Percentiles rank a stretch among this genome's conserved stretches.
Conservation (phyloP, 2,797 vertebrate species). For the Sebastolobus altivelis region DNA sequence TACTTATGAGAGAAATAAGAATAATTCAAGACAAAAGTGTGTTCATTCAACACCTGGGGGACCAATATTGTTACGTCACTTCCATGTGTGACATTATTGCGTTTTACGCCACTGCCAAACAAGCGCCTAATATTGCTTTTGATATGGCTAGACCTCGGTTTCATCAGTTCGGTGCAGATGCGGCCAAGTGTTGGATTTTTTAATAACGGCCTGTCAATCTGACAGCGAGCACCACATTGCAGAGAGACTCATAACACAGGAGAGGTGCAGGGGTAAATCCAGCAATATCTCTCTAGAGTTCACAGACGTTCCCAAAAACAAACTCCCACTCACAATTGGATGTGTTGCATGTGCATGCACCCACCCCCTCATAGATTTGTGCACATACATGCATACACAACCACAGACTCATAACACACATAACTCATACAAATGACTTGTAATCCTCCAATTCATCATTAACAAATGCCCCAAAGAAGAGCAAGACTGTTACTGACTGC, state of each 20-base stretch:
- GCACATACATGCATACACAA: conserved; percentile 7
- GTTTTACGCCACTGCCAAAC: conserved; percentile 82
- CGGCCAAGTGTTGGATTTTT: conserved; percentile 82
- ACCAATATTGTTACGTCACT: conserved; percentile 77
- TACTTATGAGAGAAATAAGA: conserved; percentile 66
- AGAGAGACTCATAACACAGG: conserved; percentile 79
- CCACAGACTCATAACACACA: conserved; percentile 1
- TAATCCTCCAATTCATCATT: conserved; percentile 36
- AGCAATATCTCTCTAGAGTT: conserved; percentile 79
- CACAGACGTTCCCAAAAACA: conserved; percentile 59
- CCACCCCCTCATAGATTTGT: background rate
- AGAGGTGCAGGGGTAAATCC: conserved; percentile 77
- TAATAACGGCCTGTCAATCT: conserved; percentile 88
- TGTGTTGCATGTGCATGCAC: conserved; percentile 4
- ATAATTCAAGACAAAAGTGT: conserved; percentile 76
- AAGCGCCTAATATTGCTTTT: conserved; percentile 85
- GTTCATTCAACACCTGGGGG: conserved; percentile 72
- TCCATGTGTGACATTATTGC: conserved; percentile 80
- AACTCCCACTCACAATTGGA: conserved; percentile 58
- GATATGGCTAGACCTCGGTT: conserved; percentile 77
- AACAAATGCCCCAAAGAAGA: conserved; percentile 28
- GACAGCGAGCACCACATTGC: conserved; percentile 71
- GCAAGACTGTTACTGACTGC: background rate
- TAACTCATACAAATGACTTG: conserved; percentile 21
- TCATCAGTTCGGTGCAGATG: conserved; percentile 85